Conservation (phyloP, 2,797 vertebrate species). For the Cynopterus sphinx region DNA sequence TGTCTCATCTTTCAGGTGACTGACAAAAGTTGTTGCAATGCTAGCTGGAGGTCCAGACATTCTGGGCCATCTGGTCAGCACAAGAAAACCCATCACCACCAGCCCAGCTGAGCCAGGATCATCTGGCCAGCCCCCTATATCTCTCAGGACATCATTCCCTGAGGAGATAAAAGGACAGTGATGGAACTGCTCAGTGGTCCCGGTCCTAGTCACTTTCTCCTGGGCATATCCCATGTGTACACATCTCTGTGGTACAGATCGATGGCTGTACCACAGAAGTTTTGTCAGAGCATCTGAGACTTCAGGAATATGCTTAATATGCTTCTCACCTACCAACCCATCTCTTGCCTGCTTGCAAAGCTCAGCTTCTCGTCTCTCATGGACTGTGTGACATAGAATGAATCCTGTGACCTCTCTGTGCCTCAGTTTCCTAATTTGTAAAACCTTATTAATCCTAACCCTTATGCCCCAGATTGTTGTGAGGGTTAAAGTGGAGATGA, state of each 20-base stretch:
- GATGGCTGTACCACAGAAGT: background rate
- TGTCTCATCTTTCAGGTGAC: background rate
- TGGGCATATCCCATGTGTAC: background rate
- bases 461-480: background rate
- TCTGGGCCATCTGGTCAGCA: background rate
- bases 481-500: background rate
- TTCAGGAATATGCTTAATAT: background rate
- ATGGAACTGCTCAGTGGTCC: background rate
- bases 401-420: background rate
- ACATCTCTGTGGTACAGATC: background rate
- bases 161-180: background rate
- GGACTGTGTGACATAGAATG: background rate
- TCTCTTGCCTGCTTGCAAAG: background rate
- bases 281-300: background rate
- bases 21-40: background rate
- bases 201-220: background rate
- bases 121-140: fast-evolving
- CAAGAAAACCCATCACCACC: background rate
- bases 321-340: background rate
- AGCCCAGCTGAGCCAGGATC: background rate
- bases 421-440: background rate
- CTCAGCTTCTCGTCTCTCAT: background rate
- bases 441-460: background rate
- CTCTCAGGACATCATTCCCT: background rate
- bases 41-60: background rate